Percentiles rank a stretch among this genome's conserved stretches.
Evolutionary conservation across 2,113 vertebrate genomes (phyloP).

Genomic region (Eurypyga helias): DNA sequence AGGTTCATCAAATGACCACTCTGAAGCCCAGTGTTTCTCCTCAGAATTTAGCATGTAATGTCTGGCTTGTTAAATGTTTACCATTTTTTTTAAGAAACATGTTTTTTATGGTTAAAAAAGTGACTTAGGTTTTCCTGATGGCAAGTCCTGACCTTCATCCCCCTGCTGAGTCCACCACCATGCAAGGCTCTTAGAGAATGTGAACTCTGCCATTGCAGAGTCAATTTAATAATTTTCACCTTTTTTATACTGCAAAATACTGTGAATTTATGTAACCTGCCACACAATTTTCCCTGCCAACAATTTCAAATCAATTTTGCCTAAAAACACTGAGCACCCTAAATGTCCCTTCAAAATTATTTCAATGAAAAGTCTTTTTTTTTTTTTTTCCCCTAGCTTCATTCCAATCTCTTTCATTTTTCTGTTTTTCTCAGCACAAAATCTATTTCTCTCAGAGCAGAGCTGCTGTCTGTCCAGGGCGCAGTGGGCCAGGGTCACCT

Average conservation of each 20-base stretch:
- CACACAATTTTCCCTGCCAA: not conserved
- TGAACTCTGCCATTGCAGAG: not conserved
- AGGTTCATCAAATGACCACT: too few relatives aligned
- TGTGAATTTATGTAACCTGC: not conserved
- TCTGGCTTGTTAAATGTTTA: not conserved
- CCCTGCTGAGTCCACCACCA: not conserved
- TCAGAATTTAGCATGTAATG: not conserved
- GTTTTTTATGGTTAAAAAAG: not conserved
- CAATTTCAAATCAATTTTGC: not conserved
- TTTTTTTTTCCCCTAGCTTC: not conserved
- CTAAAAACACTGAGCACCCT: not conserved
- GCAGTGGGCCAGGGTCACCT: not conserved
- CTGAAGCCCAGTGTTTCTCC: not conserved
- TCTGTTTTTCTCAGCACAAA: not conserved
- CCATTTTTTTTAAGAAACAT: not conserved
- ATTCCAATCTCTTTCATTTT: not conserved
- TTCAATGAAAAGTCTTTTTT: not conserved
- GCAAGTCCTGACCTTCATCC: not conserved
- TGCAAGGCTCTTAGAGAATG: not conserved
- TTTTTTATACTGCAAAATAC: not conserved
- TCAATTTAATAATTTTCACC: not conserved
- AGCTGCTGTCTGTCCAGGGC: not conserved
- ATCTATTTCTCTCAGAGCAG: too few relatives aligned
- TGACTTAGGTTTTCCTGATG: not conserved
- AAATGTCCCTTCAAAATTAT: not conserved